These are phyloP conservation scores for Chalcis sispes DNA, from an alignment of 2,888 invertebrate species.

Conservation along the genomic window DNA sequence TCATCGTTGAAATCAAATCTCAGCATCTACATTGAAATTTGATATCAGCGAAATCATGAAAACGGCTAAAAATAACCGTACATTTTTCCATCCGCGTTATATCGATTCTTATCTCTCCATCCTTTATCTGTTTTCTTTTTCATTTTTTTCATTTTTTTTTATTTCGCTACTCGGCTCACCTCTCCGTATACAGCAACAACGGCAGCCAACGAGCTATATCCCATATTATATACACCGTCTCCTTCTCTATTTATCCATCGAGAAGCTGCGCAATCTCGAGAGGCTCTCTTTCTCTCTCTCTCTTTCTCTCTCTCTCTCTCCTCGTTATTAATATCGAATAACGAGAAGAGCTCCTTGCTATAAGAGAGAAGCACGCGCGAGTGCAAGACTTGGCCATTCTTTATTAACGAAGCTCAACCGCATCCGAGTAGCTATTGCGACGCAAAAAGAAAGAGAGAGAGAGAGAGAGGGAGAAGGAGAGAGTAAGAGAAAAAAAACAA, in stretches of 20 bases:
- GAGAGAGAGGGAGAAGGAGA: no score
- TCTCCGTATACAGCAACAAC: no score
- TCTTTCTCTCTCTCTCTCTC: conserved; percentile 50
- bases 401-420: conserved; percentile 73
- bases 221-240: conserved; percentile 11
- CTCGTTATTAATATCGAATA: conserved; percentile 76
- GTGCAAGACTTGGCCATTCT: conserved; percentile 69
- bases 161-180: neutral
- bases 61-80: conserved; percentile 18
- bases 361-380: conserved; percentile 64
- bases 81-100: neutral
- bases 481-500: conserved; percentile 30
- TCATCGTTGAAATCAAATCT: conserved; percentile 6
- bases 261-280: conserved; percentile 36
- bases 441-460: neutral
- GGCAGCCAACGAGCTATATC: no score
- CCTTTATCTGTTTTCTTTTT: neutral
- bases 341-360: conserved; percentile 67
- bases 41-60: neutral
- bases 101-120: conserved; percentile 33
- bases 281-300: conserved; percentile 21
- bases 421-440: neutral
- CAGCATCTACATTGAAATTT: conserved; percentile 10
- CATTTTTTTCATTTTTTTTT: no score
- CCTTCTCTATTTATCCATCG: conserved; percentile 41